A percentile compares a stretch with the other conserved stretches of the same genome.
phyloP scores from a whole-genome alignment of 2,797 vertebrate species.

The Bovichtus diacanthus region DNA sequence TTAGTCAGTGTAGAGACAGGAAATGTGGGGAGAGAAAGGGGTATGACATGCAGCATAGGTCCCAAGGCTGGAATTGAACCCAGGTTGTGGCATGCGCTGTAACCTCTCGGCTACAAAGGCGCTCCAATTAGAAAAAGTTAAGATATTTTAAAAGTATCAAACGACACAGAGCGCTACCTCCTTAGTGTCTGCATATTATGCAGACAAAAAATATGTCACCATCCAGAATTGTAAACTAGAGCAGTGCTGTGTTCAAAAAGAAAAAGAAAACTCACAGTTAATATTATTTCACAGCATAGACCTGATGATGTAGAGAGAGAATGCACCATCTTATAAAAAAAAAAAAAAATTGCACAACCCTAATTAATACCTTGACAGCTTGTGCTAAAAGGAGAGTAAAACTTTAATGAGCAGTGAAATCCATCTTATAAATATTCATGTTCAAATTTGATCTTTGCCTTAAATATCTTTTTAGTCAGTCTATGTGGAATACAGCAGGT shows the following conservation, averaged over 20 bases:
- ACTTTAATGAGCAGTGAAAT: conserved; percentile 47
- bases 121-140: no score
- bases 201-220: conserved; percentile 2
- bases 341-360: conserved; percentile 23
- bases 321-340: conserved; percentile 22
- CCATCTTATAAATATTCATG: conserved; percentile 44
- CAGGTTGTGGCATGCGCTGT: no score
- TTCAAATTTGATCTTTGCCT: conserved; percentile 32
- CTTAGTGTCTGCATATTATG: background rate
- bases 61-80: no score
- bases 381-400: conserved; percentile 43
- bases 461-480: conserved; percentile 11
- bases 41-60: no score
- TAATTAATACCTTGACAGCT: conserved; percentile 51
- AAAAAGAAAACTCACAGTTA: background rate
- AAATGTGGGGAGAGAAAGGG: no score
- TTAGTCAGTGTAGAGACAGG: no score
- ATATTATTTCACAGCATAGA: background rate
- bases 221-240: conserved; percentile 25
- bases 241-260: background rate
- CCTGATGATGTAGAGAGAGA: conserved; percentile 18
- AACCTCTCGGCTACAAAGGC: no score
- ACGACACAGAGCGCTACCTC: background rate
- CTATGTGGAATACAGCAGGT: background rate
- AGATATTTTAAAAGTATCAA: conserved; percentile 4